Base-by-base conservation (phyloP, 2,113 vertebrate genomes). In the Lutjanus erythropterus region DNA sequence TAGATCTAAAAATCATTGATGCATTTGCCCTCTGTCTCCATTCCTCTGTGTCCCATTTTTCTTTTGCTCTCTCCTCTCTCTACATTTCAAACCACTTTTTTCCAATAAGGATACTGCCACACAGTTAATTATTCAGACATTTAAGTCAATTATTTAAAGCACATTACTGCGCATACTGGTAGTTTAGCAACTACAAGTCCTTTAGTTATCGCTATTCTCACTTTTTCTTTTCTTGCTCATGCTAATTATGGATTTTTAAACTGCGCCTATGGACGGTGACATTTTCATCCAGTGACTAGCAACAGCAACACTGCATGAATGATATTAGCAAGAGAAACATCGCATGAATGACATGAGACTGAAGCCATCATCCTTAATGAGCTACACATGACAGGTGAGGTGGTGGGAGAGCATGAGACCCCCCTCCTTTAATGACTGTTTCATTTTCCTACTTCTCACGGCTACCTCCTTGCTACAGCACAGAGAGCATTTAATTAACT, bases 401-500 rank as follows among this genome's bases (percentile, higher is more conserved):
- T 2, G 4, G 56, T 61, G 31, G 55, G 46, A 73, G 49, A 61
- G 19, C 44, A 67, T 59, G 25, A 23, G 21, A 58, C 6, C 5
- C 47, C 14, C 46, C 33, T 70, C 62, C 31, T 72, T 56, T 78
- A 68, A 84, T 80, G 47, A 83, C 52, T 6, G 27, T 67, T 75
- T 62, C 42, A 73, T 65, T 85, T 62, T 47, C 27, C 33, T 71
- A 61, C 66, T 69, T 69, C 67, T 81, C 68, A 71, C 72, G 21
- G 52, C 56, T 59, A 75, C 76, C 52, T 53, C 53, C 15, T 47
- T 4, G 14, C 60, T 67, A 53, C 78, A 78, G 50, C 42, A 78
- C 39, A 49, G 55, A 68, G 59, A 52, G 49, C 69, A 78, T 76
- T 77, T 87, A 86, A 89, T 88, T 81, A 86, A 74, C 73, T 84